These are phyloP conservation scores for Microhierax caerulescens DNA, from an alignment of 2,797 vertebrate species.

Conservation along the genomic window DNA sequence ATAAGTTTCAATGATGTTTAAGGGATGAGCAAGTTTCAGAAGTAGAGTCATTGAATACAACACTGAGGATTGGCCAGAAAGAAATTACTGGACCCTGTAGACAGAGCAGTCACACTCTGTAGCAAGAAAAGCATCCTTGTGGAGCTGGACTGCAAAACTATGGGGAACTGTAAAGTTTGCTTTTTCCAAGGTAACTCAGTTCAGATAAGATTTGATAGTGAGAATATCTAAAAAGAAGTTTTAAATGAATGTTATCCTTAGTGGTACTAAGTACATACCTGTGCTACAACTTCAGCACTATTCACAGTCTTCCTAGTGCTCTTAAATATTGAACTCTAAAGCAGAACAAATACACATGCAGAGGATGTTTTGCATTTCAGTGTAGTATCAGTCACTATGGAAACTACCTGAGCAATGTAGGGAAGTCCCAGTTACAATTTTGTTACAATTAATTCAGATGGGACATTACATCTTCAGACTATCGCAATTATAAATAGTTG, in stretches of 20 bases:
- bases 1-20: not conserved
- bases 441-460: not conserved
- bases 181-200: not conserved
- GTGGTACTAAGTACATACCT: not conserved
- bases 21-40: not conserved
- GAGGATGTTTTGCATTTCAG: not conserved
- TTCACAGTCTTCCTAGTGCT: not conserved
- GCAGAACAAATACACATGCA: not conserved
- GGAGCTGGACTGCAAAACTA: not conserved
- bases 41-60: not conserved
- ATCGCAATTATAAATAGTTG: not conserved
- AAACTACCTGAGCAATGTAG: not conserved
- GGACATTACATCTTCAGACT: not conserved
- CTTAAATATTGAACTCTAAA: not conserved
- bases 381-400: not conserved
- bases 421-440: not conserved
- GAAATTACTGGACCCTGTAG: not conserved
- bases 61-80: not conserved
- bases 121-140: not conserved
- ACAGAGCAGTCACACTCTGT: not conserved
- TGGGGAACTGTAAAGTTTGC: not conserved
- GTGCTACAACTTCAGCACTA: not conserved
- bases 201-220: not conserved
- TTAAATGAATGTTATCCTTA: not conserved
- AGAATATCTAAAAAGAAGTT: not conserved